phyloP scores from a whole-genome alignment of 2,888 invertebrate species.

The Drosophila barbarae region DNA sequence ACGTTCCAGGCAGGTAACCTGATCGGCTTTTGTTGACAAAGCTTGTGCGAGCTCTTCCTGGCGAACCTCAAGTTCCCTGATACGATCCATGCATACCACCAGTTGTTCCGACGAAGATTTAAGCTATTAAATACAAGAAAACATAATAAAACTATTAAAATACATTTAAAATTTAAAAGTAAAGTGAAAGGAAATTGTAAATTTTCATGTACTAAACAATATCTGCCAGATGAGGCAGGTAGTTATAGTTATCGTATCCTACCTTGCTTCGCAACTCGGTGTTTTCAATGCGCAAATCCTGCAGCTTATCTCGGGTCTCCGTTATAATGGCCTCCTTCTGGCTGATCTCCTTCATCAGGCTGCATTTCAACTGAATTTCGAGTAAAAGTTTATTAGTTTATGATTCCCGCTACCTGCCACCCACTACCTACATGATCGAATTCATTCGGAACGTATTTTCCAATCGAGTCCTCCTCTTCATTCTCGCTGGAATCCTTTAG shows the following conservation, averaged over 20 bases:
- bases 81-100: constrained; percentile 55
- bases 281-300: constrained; percentile 62
- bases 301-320: constrained; percentile 59
- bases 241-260: constrained; percentile 7
- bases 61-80: constrained; percentile 64
- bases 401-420: constrained; percentile 29
- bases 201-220: background rate
- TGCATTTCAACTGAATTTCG: constrained; percentile 68
- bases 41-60: constrained; percentile 51
- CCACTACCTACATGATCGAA: constrained; percentile 51
- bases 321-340: constrained; percentile 68
- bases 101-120: constrained; percentile 61
- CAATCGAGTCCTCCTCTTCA: constrained; percentile 13
- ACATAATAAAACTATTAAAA: background rate
- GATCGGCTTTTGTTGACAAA: constrained; percentile 51
- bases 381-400: constrained; percentile 10
- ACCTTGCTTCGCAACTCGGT: constrained; percentile 63
- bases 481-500: constrained; percentile 18
- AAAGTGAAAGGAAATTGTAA: background rate
- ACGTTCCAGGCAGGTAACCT: constrained; percentile 63
- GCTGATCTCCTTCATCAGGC: constrained; percentile 69
- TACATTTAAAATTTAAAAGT: too few relatives aligned
- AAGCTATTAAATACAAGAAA: constrained; percentile 48
- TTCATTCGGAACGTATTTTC: constrained; percentile 24
- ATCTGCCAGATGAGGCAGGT: constrained; percentile 4